A percentile compares a stretch with the other conserved stretches of the same genome.
Evolutionary conservation across 2,113 vertebrate species (phyloP).

Genomic region (Chelonoidis abingdonii): DNA sequence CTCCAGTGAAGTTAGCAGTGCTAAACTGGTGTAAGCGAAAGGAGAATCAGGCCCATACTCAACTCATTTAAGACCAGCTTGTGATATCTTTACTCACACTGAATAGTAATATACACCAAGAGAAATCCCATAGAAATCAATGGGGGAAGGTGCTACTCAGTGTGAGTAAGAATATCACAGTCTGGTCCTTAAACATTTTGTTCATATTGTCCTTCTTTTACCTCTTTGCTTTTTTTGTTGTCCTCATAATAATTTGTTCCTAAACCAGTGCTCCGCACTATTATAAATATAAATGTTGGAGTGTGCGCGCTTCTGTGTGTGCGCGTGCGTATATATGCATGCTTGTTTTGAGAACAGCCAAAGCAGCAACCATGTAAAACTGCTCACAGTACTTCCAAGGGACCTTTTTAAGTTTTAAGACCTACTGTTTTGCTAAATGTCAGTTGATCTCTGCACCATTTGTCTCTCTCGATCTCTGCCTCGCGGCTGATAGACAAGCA

Average conservation of each 20-base stretch:
- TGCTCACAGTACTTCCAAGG: background rate
- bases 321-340: rapidly evolving
- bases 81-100: background rate
- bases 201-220: background rate
- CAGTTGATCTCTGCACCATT: background rate
- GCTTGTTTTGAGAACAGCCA: background rate
- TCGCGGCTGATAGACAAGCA: background rate
- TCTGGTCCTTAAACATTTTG: background rate
- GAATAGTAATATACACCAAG: background rate
- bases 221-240: rapidly evolving
- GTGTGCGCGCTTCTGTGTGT: rapidly evolving
- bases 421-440: background rate
- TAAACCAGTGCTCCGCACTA: background rate
- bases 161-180: rapidly evolving
- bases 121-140: background rate
- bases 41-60: background rate
- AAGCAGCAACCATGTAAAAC: background rate
- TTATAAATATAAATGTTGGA: background rate
- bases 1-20: background rate
- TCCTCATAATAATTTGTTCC: background rate
- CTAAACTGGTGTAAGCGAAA: conserved; percentile 8
- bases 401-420: background rate
- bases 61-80: background rate
- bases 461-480: background rate
- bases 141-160: background rate